Base-by-base conservation (phyloP, 1,140 invertebrate species). In the Ooceraea biroi region DNA sequence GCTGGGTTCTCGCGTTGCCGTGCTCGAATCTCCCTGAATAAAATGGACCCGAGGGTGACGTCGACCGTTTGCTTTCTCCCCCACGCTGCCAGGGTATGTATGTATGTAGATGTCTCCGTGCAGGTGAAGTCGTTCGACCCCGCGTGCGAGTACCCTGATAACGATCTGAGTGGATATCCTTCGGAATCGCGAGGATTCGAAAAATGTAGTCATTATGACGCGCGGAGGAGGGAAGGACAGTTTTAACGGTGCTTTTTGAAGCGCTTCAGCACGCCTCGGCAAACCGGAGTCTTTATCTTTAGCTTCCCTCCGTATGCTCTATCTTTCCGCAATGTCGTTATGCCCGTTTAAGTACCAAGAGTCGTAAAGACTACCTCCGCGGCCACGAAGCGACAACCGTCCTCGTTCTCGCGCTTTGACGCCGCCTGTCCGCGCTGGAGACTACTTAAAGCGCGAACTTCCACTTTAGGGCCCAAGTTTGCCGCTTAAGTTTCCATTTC, bases 401-500 rank as follows among this genome's bases (percentile, higher is more conserved):
- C 22, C 25, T 12, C 30, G n/a, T 19, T 77, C 14, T 66, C 48
- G 63, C 22, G 36, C 30, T 44, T 69, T 58, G 50, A 57, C 63
- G 50, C 27, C 27, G 60, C 11, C 22, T 80, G 36, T 80, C 48
- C 63, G 50, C 25, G n/a, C 48, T 17, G 69, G 44, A 80, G 57
- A 50, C 50, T 68, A 78, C 22, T 80, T 80, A 57, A 69, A 78
- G 57, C 17, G 22, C 36, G 5, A 82, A 61, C 25, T 82, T 74
- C 27, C 12, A 7, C 57, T 80, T 80, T 80, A 80, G 50, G 44
- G 11, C 76, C 36, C 55, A 82, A 73, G 69, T 82, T 82, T 61
- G 30, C 17, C 78, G 44, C 69, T 74, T 74, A 50, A 82, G 69
- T 73, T 73, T 82, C 69, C 69, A 72, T 73, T 73, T 60, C 44